Percentiles rank a stretch among this genome's conserved stretches.
Conservation (phyloP, 1,140 invertebrate species). For the Protaetia brevitarsis region DNA sequence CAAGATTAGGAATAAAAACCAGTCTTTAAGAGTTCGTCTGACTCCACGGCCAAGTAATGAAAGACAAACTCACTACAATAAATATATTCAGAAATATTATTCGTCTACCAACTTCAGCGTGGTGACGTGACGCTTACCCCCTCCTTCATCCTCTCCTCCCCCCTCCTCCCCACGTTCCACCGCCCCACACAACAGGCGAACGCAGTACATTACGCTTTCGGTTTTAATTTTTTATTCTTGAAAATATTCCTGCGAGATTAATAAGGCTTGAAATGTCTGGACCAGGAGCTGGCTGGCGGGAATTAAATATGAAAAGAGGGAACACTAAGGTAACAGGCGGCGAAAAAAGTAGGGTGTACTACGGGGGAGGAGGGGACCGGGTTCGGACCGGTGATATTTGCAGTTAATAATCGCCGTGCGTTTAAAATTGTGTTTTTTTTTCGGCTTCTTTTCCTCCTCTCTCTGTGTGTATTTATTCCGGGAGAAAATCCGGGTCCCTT, state of each 20-base stretch:
- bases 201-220: conserved; percentile 42
- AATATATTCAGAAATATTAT: conserved; percentile 38
- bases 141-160: conserved; percentile 14
- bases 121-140: conserved; percentile 10
- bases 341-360: neutral
- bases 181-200: too few species aligned
- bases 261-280: conserved; percentile 43
- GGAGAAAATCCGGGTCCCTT: conserved; percentile 15
- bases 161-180: conserved; percentile 25
- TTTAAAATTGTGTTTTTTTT: conserved; percentile 14
- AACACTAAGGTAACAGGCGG: neutral
- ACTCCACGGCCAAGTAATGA: conserved; percentile 32
- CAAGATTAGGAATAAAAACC: conserved; percentile 42
- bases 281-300: conserved; percentile 33
- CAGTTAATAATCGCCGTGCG: conserved; percentile 11
- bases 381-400: neutral
- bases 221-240: conserved; percentile 47
- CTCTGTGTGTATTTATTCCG: too few species aligned
- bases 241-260: conserved; percentile 44
- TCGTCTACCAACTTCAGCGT: neutral
- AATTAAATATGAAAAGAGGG: conserved; percentile 43
- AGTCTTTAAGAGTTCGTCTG: conserved; percentile 33
- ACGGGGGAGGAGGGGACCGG: neutral
- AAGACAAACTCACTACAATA: conserved; percentile 44
- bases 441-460: too few species aligned